Conservation (phyloP, 2,888 invertebrate genomes). For the Microctonus brassicae region DNA sequence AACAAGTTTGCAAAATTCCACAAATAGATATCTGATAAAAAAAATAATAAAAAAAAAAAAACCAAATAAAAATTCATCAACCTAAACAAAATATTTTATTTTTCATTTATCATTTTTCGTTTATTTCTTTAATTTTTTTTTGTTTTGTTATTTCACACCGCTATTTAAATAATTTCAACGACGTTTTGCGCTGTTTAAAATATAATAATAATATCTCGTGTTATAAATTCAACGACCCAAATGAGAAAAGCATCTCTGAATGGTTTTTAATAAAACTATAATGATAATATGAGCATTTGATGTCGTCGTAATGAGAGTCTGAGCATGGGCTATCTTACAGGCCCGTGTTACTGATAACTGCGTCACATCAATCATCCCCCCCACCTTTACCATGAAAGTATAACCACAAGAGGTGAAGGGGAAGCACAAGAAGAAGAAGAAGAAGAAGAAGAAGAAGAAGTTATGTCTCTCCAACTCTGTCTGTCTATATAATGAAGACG, state of each 20-base stretch:
- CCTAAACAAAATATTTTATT: background rate
- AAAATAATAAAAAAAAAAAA: conserved; percentile 22
- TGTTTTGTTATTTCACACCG: background rate
- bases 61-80: background rate
- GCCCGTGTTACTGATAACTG: conserved; percentile 56
- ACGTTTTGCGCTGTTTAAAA: background rate
- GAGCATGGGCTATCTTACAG: conserved; percentile 50
- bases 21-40: conserved; percentile 25
- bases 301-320: conserved; percentile 64
- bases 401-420: conserved; percentile 28
- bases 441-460: no score
- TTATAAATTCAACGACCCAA: background rate
- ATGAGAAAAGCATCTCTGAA: conserved; percentile 29
- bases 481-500: conserved; percentile 19
- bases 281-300: conserved; percentile 68
- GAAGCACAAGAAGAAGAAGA: no score
- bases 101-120: background rate
- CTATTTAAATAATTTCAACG: background rate
- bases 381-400: conserved; percentile 1
- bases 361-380: conserved; percentile 53
- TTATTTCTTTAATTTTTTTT: background rate
- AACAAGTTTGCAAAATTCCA: conserved; percentile 44
- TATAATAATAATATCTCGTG: background rate
- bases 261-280: conserved; percentile 66
- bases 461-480: conserved; percentile 15